Base-by-base conservation (phyloP, 1,140 invertebrate species). In the Magallana ariakensis region DNA sequence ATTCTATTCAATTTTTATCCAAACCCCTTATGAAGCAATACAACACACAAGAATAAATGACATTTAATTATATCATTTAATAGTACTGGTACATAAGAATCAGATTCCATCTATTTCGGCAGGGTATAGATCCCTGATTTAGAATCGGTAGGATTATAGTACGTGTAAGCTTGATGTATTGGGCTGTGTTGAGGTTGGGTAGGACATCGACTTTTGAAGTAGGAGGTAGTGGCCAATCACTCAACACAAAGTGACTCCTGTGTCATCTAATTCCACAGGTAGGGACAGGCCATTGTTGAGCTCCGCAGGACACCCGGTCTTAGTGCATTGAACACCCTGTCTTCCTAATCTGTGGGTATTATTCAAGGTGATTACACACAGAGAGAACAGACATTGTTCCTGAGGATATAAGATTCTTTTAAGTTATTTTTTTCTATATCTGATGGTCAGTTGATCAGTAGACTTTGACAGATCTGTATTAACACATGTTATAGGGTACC, bases 1-100 rank as follows among this genome's bases (percentile, higher is more conserved):
- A 75, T 75, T 75, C 66, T 22, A 26, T 26, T 75, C 33, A 75
- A 75, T 26, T 13, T 75, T 75, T 26, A 75, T 75, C 66, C 33
- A 46, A 5, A 46, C 3, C 33, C 33, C 33, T 46, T 75, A 26
- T 4, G 22, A 75, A 26, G 19, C 58, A 26, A 75, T 75, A 33
- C 66, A 75, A 19, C 22, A 75, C 33, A 26, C 66, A 75, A 26
- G 66, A 75, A 75, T 26, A 75, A 26, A 10, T 13, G 9, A 26
- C 22, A 75, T 75, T 26, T 26, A 75, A 33, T 75, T 19, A 75
- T 75, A 75, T 75, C 11, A 26, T 75, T 26, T 46, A 46, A 2
- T 46, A 46, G 33, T 46, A 46, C 33, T 46, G 33, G 22, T 26
- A 46, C 66, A 33, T 75, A 26, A 26, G 19, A 70, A 26, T 70